Conservation (phyloP, 2,888 invertebrate species). For the Cepaea hortensis region DNA sequence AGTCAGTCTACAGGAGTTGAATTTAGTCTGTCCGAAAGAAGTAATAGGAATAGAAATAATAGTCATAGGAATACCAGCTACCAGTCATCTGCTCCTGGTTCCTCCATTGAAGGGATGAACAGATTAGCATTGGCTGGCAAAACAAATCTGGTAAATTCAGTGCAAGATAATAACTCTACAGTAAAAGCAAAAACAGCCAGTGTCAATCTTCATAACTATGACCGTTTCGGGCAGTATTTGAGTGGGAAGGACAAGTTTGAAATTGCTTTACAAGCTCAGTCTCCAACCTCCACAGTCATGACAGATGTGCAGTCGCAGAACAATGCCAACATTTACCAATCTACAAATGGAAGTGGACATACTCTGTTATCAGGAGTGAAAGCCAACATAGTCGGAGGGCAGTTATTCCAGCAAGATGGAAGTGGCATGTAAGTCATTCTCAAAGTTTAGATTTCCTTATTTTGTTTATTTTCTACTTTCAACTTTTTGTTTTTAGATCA, state of each 20-base stretch:
- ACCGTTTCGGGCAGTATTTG: neutral
- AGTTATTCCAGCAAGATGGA: slow-evolving; percentile 17
- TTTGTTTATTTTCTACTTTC: too few relatives aligned
- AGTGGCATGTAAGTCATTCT: neutral
- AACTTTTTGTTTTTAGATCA: too few relatives aligned
- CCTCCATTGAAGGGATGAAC: slow-evolving; percentile 33
- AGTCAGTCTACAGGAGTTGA: too few relatives aligned
- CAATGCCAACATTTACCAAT: neutral
- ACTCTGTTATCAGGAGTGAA: slow-evolving; percentile 22
- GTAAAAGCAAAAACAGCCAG: neutral
- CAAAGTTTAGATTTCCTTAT: too few relatives aligned
- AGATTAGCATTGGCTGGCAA: slow-evolving; percentile 47
- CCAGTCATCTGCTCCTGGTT: neutral
- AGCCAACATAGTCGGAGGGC: slow-evolving; percentile 41
- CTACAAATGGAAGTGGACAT: neutral
- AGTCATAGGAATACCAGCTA: neutral
- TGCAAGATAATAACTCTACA: neutral
- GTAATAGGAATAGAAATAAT: neutral
- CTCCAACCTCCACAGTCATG: too few relatives aligned
- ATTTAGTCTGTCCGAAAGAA: neutral
- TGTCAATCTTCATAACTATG: too few relatives aligned
- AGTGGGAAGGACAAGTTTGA: slow-evolving; percentile 59
- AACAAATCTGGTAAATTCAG: neutral
- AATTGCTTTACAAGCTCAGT: slow-evolving; percentile 51
- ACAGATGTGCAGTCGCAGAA: neutral